These are phyloP conservation scores for Hermatobates lingyangjiaoensis DNA, from an alignment of 1,140 invertebrate species.

Conservation along the genomic window DNA sequence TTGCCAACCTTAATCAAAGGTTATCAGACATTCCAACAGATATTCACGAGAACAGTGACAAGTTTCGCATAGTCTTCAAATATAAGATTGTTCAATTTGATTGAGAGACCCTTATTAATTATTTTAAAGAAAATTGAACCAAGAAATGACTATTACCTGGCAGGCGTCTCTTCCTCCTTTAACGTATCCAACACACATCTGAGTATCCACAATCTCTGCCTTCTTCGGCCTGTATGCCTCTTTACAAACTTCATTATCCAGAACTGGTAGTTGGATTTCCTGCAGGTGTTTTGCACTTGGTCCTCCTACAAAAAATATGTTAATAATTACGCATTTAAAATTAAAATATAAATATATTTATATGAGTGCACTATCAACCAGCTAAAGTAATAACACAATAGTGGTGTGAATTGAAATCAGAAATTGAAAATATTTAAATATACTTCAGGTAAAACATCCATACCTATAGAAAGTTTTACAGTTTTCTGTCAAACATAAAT, in stretches of 20 bases:
- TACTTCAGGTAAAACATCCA: no score
- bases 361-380: no score
- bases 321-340: no score
- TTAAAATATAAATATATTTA: no score
- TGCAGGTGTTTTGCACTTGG: slow-evolving; percentile 37
- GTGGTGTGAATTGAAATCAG: no score
- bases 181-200: slow-evolving; percentile 55
- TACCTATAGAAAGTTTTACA: no score
- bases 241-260: slow-evolving; percentile 37
- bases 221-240: slow-evolving; percentile 34
- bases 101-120: background rate
- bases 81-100: background rate
- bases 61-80: background rate
- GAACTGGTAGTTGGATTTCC: slow-evolving; percentile 50
- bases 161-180: slow-evolving; percentile 61
- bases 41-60: background rate
- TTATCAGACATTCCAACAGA: background rate
- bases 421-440: no score
- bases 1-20: background rate
- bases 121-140: background rate
- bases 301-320: slow-evolving; percentile 33
- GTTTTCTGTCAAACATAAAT: no score
- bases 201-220: slow-evolving; percentile 36
- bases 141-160: slow-evolving; percentile 40
- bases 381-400: no score